Base-by-base conservation (phyloP, 1,140 invertebrate genomes). In the Pseudoatta argentina region DNA sequence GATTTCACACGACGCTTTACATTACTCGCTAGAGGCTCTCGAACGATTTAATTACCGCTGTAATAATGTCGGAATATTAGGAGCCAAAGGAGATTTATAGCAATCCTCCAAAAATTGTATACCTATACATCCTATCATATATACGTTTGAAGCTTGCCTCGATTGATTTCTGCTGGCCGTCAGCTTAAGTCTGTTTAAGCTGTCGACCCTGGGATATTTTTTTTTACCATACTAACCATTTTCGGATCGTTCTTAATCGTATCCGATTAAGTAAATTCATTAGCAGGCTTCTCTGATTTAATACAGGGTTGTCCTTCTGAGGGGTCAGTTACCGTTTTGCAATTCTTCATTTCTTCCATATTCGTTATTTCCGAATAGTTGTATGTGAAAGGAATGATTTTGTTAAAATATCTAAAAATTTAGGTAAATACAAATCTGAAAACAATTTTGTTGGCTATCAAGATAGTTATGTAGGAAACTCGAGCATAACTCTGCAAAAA, bases 101-200 rank as follows among this genome's bases (percentile, higher is more conserved):
- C 2, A 5, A 18, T n/a, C 8, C 2, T 5, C 8, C 2, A 21
- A 72, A 72, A 86, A 34, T 21, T 69, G 16, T 7, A 34, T 86
- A 85, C 44, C 24, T 85, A 30, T 6, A 30, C 30, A 30, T 4
- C 3, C 30, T 30, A 30, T 3, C 3, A 3, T 30, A 30, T 30
- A 30, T 30, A 30, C 30, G 21, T 27, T 24, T 7, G 21, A 53
- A 51, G 75, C 81, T 73, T 75, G 34, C 30, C 73, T 89, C 86
- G 78, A 87, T 87, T 73, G 88, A 89, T 89, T 87, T 89, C 72
- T 75, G 78, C 66, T 64, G 67, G 30, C 76, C 57, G 57, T 86
- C 51, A 86, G 30, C 59, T 39, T 86, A 87, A 88, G 53, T 78
- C 51, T 53, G 64, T 69, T 5, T 55, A 76, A 88, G 76, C 87